Conservation (phyloP, 2,113 vertebrate genomes). For the Salminus brasiliensis region DNA sequence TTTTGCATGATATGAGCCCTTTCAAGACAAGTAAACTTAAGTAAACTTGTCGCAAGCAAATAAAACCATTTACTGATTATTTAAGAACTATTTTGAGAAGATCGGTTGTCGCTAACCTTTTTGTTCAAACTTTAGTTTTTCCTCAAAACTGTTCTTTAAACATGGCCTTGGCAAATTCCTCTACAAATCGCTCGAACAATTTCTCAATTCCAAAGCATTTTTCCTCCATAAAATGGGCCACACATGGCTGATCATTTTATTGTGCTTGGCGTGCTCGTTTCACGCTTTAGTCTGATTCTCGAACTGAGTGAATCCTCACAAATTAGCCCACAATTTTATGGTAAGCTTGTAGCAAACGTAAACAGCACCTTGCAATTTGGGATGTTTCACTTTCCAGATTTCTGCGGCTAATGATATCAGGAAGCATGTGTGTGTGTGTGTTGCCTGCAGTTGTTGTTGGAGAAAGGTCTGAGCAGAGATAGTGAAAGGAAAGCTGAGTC, state of each 20-base stretch:
- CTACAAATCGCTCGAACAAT: neutral
- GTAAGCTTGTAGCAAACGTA: conserved; percentile 76
- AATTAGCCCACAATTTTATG: conserved; percentile 64
- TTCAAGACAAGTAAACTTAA: too few species aligned
- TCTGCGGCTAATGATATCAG: conserved; percentile 78
- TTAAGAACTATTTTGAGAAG: too few species aligned
- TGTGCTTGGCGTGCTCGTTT: neutral
- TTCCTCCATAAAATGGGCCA: neutral
- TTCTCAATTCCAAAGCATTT: neutral
- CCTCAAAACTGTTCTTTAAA: neutral
- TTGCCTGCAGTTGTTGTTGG: conserved; percentile 81
- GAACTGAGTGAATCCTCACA: conserved; percentile 59
- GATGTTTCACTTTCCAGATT: conserved; percentile 75
- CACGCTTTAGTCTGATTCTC: conserved; percentile 47
- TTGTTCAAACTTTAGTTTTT: too few species aligned
- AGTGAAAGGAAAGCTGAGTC: conserved; percentile 76
- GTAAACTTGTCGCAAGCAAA: too few species aligned
- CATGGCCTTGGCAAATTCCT: neutral
- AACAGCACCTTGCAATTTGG: conserved; percentile 76
- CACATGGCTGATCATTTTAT: neutral
- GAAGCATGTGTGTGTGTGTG: conserved; percentile 66
- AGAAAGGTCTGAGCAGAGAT: conserved; percentile 78
- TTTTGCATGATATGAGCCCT: too few species aligned
- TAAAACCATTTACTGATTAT: too few species aligned
- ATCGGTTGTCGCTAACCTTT: too few species aligned